These are phyloP conservation scores for Lineus longissimus DNA, from an alignment of 1,140 invertebrate species.

Conservation along the genomic window DNA sequence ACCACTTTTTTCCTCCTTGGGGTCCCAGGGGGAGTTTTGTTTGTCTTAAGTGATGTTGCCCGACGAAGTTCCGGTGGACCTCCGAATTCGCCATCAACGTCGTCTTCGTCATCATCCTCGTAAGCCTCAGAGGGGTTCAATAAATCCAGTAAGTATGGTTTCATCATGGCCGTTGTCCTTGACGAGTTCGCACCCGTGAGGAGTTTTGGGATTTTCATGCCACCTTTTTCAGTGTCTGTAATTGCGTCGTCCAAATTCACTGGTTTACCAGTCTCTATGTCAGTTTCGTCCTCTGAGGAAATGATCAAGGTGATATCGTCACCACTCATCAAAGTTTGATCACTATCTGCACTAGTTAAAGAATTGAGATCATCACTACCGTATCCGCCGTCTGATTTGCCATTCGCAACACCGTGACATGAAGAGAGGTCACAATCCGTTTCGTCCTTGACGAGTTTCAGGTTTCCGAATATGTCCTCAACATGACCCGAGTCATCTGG, in stretches of 20 bases:
- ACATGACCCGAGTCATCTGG: background rate
- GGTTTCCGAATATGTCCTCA: constrained; percentile 1
- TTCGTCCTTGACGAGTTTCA: background rate
- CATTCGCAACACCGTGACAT: background rate
- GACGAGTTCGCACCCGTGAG: background rate
- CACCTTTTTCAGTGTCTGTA: background rate
- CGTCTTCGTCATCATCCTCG: background rate
- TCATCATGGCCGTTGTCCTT: background rate
- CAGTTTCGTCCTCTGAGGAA: background rate
- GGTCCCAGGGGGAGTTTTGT: constrained; percentile 81
- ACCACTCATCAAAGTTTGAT: background rate
- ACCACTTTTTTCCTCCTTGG: constrained; percentile 82
- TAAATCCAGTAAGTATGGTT: background rate
- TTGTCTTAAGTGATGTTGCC: constrained; percentile 75
- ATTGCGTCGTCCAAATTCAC: background rate
- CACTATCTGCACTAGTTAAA: background rate
- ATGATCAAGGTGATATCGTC: background rate
- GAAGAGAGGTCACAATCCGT: background rate
- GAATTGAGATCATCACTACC: background rate
- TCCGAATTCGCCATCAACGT: background rate
- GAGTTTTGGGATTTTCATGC: background rate
- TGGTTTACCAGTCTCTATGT: too few relatives aligned
- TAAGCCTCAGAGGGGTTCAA: background rate
- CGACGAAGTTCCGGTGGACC: constrained; percentile 33
- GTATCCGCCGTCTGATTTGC: too few relatives aligned